These are phyloP conservation scores for Poecile atricapillus DNA, from an alignment of 2,113 vertebrate species.

Conservation along the genomic window DNA sequence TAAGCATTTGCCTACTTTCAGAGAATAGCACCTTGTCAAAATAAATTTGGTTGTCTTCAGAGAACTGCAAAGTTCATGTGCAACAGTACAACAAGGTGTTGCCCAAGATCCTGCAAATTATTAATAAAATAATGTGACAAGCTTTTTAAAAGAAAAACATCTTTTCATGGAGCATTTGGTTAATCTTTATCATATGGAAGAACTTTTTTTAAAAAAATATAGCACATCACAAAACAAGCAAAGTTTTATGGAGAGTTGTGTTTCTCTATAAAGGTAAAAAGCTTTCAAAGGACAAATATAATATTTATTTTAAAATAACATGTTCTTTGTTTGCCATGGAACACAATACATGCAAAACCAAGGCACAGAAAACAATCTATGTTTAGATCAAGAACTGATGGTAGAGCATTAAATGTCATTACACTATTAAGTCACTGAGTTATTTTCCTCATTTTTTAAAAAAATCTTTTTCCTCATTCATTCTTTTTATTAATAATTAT, in stretches of 20 bases:
- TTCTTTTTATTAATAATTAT: background rate
- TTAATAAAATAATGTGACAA: background rate
- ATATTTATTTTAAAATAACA: background rate
- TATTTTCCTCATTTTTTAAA: background rate
- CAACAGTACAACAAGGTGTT: background rate
- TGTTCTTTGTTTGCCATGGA: background rate
- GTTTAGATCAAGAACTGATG: background rate
- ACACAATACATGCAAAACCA: background rate
- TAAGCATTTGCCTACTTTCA: background rate
- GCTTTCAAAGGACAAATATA: background rate
- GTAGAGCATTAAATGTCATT: background rate
- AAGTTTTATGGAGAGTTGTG: background rate
- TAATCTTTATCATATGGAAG: background rate
- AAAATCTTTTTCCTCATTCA: background rate
- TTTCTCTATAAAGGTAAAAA: background rate
- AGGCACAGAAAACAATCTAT: background rate
- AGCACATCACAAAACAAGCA: fast-evolving
- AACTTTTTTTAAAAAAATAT: background rate
- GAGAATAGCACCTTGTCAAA: background rate
- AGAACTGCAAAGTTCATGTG: background rate
- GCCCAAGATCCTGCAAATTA: background rate
- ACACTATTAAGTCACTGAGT: background rate
- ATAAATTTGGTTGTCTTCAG: background rate
- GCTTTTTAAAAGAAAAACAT: background rate
- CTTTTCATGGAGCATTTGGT: background rate